phyloP scores from a whole-genome alignment of 2,113 vertebrate species.

The Mus pahari region DNA sequence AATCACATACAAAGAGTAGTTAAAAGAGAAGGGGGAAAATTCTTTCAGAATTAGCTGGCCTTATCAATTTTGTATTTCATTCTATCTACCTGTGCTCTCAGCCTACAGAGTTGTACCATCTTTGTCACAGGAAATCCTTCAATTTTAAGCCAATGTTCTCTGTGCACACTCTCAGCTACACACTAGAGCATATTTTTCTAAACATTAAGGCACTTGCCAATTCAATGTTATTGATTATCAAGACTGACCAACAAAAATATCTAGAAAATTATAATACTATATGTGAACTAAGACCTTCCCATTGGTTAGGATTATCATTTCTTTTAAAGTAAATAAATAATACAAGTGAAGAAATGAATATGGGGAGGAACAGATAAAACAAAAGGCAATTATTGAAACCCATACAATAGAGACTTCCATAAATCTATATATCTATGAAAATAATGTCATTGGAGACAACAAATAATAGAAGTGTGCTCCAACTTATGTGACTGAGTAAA shows the following conservation, averaged over 20 bases:
- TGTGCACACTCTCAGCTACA: background rate
- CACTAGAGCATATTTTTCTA: background rate
- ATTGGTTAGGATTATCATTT: background rate
- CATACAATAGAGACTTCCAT: background rate
- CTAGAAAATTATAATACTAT: background rate
- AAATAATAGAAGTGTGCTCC: background rate
- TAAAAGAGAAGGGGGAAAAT: background rate
- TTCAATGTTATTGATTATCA: background rate
- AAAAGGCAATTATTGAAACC: background rate
- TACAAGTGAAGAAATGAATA: background rate
- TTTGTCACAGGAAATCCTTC: background rate
- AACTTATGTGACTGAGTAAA: background rate
- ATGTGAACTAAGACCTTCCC: background rate
- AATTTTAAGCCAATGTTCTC: background rate
- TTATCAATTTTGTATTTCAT: background rate
- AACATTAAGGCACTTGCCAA: background rate
- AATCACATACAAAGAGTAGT: background rate
- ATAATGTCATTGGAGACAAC: background rate
- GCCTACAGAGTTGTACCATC: background rate
- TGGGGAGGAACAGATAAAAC: background rate
- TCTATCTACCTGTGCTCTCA: background rate
- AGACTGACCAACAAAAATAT: background rate
- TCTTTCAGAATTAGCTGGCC: too few species aligned
- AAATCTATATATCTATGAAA: background rate
- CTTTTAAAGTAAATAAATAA: background rate